Conservation (phyloP, 2,888 invertebrate species). For the Cordilura impudica region DNA sequence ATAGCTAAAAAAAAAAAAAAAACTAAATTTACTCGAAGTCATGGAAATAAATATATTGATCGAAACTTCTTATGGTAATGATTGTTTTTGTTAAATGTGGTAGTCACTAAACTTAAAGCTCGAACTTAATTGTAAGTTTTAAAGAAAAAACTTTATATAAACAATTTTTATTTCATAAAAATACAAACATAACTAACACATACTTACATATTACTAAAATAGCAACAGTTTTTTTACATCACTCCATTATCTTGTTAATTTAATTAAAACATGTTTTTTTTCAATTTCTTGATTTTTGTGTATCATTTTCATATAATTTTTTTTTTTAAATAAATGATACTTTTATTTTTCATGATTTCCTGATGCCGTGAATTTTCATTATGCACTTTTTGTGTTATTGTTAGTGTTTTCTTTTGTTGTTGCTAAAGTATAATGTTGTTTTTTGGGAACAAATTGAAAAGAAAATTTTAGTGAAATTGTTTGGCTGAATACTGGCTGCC, state of each 20-base stretch:
- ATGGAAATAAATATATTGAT: too few relatives aligned
- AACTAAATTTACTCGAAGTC: too few relatives aligned
- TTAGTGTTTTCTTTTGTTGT: slow-evolving; percentile 11
- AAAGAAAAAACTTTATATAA: too few relatives aligned
- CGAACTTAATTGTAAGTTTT: too few relatives aligned
- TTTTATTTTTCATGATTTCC: slow-evolving; percentile 65
- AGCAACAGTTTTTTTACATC: slow-evolving; percentile 17
- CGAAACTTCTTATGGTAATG: too few relatives aligned
- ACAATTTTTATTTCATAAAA: too few relatives aligned
- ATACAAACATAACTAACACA: not conserved
- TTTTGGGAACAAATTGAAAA: not conserved
- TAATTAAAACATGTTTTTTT: slow-evolving; percentile 44
- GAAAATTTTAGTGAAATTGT: slow-evolving; percentile 28
- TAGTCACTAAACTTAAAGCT: too few relatives aligned
- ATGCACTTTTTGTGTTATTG: slow-evolving; percentile 17
- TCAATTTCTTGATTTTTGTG: slow-evolving; percentile 7
- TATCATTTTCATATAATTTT: slow-evolving; percentile 14
- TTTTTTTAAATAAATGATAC: slow-evolving; percentile 45
- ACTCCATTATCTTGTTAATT: slow-evolving; percentile 47
- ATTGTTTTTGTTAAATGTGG: too few relatives aligned
- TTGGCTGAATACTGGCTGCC: not conserved
- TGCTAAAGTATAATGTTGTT: slow-evolving; percentile 1
- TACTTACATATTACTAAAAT: not conserved
- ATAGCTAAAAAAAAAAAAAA: too few relatives aligned
- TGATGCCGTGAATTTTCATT: slow-evolving; percentile 59